Evolutionary conservation across 2,113 vertebrate species (phyloP).

Genomic region (Sialia sialis): DNA sequence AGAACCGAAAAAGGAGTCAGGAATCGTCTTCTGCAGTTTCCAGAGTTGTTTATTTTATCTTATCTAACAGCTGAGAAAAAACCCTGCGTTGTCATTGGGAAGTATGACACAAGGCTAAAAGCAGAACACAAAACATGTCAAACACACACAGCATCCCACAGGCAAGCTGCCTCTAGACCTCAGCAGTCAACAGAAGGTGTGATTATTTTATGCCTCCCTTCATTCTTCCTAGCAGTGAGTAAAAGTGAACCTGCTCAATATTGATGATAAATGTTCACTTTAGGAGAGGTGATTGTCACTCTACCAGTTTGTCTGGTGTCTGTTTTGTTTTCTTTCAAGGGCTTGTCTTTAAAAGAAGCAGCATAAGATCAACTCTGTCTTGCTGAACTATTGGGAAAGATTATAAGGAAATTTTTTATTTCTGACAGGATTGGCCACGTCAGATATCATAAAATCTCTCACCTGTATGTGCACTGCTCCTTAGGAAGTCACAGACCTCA

Average conservation of each 20-base stretch:
- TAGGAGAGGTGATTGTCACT: neutral
- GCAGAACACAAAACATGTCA: slow-evolving; percentile 15
- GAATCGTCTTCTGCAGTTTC: too few relatives aligned
- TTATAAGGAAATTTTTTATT: neutral
- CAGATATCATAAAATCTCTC: neutral
- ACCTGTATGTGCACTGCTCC: neutral
- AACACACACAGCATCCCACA: neutral
- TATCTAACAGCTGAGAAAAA: neutral
- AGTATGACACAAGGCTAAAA: slow-evolving; percentile 25
- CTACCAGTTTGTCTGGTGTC: neutral
- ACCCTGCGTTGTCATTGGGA: neutral
- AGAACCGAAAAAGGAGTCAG: too few relatives aligned
- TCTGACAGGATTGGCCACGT: neutral
- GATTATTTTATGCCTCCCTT: slow-evolving; percentile 20
- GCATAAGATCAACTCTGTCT: neutral
- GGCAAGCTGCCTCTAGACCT: neutral
- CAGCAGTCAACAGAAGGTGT: neutral
- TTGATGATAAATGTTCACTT: slow-evolving; percentile 9
- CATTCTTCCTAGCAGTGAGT: neutral
- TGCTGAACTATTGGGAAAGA: neutral
- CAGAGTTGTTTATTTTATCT: too few relatives aligned
- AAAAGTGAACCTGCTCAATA: neutral
- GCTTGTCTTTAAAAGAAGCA: neutral
- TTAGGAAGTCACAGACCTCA: neutral
- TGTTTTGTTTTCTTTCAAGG: neutral